phyloP scores from a whole-genome alignment of 2,113 vertebrate species.

The western clawed frog (Xenopus tropicalis) region UCB_Xtro_10.0 CM004452.2:40074501-40075000 shows the following conservation, averaged over 20 bases:
- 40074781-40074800: too few species aligned
- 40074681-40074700: background rate
- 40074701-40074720: conserved; percentile 6
- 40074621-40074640: background rate
- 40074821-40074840: too few species aligned
- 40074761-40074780: too few species aligned
- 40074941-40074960: background rate
- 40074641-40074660: background rate
- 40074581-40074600: background rate
- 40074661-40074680: background rate
- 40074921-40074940: background rate
- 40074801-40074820: too few species aligned
- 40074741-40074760: background rate
- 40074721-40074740: background rate
- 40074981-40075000: background rate
- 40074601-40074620: background rate
- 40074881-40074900: background rate
- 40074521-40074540: too few species aligned
- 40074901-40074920: background rate
- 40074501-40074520: too few species aligned
- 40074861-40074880: too few species aligned
- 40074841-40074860: background rate
- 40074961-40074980: background rate
- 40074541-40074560: background rate
- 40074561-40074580: background rate